Percentiles rank a stretch among this genome's conserved stretches.
Evolutionary conservation across 2,113 vertebrate species (phyloP).

Genomic region (Elanoides forficatus): DNA sequence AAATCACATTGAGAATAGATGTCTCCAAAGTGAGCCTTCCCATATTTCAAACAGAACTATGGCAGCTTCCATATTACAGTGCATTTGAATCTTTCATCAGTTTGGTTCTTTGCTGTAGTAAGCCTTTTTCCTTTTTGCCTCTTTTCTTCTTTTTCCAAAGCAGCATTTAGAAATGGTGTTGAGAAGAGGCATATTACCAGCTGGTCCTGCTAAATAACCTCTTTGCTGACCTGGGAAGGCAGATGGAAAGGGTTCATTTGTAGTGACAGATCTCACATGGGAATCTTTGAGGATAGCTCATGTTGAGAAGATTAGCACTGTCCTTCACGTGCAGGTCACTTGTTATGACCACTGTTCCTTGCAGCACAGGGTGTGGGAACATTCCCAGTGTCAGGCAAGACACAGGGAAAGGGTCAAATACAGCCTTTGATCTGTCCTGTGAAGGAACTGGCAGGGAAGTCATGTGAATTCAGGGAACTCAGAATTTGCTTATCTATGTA

Average conservation of each 20-base stretch:
- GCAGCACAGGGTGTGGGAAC: constrained; percentile 28
- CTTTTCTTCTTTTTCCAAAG: neutral
- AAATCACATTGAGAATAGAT: neutral
- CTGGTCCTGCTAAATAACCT: constrained; percentile 71
- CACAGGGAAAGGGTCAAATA: constrained; percentile 1
- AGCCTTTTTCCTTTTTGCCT: neutral
- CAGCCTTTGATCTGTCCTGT: constrained; percentile 45
- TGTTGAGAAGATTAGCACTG: constrained; percentile 64
- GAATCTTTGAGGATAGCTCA: constrained; percentile 60
- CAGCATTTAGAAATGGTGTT: constrained; percentile 36
- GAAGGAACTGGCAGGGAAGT: constrained; percentile 36
- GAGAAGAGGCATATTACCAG: constrained; percentile 62
- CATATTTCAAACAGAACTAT: neutral
- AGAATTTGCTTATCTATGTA: neutral
- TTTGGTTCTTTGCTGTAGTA: neutral
- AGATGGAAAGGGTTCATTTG: constrained; percentile 75
- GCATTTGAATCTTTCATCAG: neutral
- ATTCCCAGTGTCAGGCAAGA: constrained; percentile 14
- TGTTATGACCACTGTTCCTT: constrained; percentile 34
- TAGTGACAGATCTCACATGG: constrained; percentile 64
- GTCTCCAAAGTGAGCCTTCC: neutral
- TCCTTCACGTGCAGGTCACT: constrained; percentile 67
- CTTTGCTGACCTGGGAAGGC: constrained; percentile 67
- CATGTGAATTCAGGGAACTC: neutral
- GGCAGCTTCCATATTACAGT: neutral